Evolutionary conservation across 2,797 vertebrate species (phyloP).

Genomic region (Eulemur rubriventer): DNA sequence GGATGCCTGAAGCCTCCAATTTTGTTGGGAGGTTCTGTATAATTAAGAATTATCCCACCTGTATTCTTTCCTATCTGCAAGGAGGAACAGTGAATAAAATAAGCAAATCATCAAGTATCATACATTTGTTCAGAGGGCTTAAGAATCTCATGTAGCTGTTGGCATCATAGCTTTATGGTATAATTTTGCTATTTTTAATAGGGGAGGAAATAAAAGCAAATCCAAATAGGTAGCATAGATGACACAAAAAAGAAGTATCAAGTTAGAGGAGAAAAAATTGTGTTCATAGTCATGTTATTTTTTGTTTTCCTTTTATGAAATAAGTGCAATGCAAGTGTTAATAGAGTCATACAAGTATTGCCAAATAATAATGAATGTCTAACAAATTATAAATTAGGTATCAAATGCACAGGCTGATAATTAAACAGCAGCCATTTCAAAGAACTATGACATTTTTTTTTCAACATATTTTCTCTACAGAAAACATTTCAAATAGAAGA

Average conservation of each 20-base stretch:
- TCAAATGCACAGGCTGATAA: background rate
- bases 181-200: background rate
- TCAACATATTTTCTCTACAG: background rate
- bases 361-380: background rate
- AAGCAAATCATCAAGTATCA: background rate
- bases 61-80: background rate
- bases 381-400: background rate
- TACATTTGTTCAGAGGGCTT: background rate
- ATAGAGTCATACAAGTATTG: background rate
- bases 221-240: background rate
- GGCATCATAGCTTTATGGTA: background rate
- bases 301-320: background rate
- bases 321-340: background rate
- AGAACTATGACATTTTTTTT: background rate
- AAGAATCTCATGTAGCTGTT: background rate
- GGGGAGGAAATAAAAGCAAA: background rate
- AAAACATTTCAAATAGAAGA: conserved; percentile 29
- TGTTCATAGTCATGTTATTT: background rate
- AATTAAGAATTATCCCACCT: background rate
- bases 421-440: background rate
- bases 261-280: background rate
- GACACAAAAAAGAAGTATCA: background rate
- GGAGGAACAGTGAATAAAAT: background rate
- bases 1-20: background rate
- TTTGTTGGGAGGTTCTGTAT: background rate